Conservation (phyloP, 2,113 vertebrate genomes). For the Rhadina sibilatrix region DNA sequence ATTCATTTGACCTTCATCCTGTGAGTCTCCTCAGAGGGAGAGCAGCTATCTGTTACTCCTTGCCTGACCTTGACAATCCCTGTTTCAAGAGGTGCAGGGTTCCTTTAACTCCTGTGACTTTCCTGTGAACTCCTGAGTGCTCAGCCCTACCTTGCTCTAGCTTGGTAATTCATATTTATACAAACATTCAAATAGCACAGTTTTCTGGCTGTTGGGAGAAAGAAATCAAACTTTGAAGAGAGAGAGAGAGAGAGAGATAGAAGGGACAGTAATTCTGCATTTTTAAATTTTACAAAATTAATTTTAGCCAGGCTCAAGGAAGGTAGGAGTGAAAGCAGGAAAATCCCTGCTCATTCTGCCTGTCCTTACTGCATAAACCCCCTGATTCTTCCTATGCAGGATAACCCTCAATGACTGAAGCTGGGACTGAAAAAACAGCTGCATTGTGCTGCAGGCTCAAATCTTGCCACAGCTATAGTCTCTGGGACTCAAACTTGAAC, state of each 20-base stretch:
- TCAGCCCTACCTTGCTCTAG: not conserved
- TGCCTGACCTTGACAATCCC: constrained; percentile 67
- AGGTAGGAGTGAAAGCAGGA: not conserved
- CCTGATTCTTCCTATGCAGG: not conserved
- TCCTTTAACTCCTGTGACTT: not conserved
- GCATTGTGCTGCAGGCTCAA: constrained; percentile 76
- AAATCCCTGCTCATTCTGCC: not conserved
- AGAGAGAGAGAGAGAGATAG: no score
- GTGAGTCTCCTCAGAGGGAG: not conserved
- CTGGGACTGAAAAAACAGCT: constrained; percentile 68
- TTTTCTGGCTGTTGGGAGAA: not conserved
- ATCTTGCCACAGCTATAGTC: constrained; percentile 46
- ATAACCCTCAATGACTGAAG: constrained; percentile 48
- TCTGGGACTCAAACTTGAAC: constrained; percentile 45
- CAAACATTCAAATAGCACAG: not conserved
- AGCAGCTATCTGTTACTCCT: not conserved
- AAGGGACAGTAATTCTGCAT: not conserved
- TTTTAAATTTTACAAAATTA: not conserved
- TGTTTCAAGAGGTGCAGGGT: not conserved
- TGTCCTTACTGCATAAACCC: constrained; percentile 29
- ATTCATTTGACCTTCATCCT: constrained; percentile 43
- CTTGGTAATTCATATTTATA: not conserved
- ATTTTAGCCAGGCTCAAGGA: not conserved
- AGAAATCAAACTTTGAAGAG: not conserved
- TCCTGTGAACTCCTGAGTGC: not conserved